Evolutionary conservation across 2,113 vertebrate genomes (phyloP).

Genomic region (Channa argus): DNA sequence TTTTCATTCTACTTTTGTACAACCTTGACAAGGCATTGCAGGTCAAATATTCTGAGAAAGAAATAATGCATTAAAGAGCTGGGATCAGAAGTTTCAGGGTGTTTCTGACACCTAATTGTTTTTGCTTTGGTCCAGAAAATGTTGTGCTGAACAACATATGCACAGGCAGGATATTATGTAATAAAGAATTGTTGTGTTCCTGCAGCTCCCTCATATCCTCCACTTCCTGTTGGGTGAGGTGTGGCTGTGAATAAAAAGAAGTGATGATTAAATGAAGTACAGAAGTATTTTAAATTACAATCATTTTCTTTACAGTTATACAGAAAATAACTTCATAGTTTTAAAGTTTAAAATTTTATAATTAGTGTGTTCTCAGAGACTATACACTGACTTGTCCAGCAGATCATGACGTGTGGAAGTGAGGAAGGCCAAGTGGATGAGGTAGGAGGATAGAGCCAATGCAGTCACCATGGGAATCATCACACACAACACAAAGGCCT

Average conservation of each 20-base stretch:
- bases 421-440: constrained; percentile 91
- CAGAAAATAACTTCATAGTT: no score
- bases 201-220: constrained; percentile 95
- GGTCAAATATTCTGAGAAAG: no score
- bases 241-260: no score
- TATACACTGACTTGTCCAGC: constrained; percentile 51
- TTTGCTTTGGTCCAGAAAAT: constrained; percentile 93
- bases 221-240: constrained; percentile 92
- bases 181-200: constrained; percentile 95
- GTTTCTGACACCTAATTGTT: constrained; percentile 88
- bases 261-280: no score
- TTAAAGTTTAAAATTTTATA: no score
- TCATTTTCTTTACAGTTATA: no score
- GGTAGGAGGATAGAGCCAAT: constrained; percentile 89
- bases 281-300: no score
- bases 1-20: neutral
- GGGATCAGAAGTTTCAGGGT: neutral
- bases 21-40: no score
- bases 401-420: constrained; percentile 76
- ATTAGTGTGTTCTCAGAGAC: no score
- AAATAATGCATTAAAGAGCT: neutral
- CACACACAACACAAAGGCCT: constrained; percentile 94
- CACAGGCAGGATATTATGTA: constrained; percentile 94
- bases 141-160: constrained; percentile 86
- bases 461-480: constrained; percentile 97